Evolutionary conservation across 2,113 vertebrate species (phyloP), one percentile per base, ranked within the genome.

Genomic region (Microcebus lehilahytsara): DNA sequence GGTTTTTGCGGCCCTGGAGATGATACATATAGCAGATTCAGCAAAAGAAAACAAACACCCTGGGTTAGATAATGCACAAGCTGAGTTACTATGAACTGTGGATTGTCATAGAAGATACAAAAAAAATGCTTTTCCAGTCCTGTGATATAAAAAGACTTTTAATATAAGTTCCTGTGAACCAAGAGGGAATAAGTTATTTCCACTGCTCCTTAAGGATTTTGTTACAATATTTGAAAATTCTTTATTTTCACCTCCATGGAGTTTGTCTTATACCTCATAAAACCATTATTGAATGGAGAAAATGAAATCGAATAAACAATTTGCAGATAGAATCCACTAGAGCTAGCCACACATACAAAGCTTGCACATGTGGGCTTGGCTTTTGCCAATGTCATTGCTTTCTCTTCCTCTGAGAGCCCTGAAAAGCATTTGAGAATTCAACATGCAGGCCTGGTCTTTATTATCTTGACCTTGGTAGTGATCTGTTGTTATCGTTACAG

Each of bases 401-500:
- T 56, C 40, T 23, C 4, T 78, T 85, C 49, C 30, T 91, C n/a
- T 42, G 42, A 88, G 12, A 85, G 32, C 12, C 32, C 67, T 86
- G 49, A 53, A 92, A 87, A 74, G 13, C 34, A 6, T 14, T 14
- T 56, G 88, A 56, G n/a, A 58, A 49, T 62, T 66, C 58, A 77
- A 51, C n/a, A 60, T 16, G 0, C 6, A 72, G 13, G 4, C 27
- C 32, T 56, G 10, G 3, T 34, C 17, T 75, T 79, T 37, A 27
- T 85, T 42, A 53, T 12, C 60, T 3, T 75, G 40, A 25, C 40
- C n/a, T 91, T 78, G 25, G 5, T 32, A 77, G n/a, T 84, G 25
- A 23, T 0, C 42, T 97, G 11, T 93, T 95, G 77, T 97, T 96
- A 20, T 49, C 93, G 0, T 97, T 98, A 13, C 84, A 99, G 99